Conservation (phyloP, 2,797 vertebrate genomes). For the Sorex maritimensis region DNA sequence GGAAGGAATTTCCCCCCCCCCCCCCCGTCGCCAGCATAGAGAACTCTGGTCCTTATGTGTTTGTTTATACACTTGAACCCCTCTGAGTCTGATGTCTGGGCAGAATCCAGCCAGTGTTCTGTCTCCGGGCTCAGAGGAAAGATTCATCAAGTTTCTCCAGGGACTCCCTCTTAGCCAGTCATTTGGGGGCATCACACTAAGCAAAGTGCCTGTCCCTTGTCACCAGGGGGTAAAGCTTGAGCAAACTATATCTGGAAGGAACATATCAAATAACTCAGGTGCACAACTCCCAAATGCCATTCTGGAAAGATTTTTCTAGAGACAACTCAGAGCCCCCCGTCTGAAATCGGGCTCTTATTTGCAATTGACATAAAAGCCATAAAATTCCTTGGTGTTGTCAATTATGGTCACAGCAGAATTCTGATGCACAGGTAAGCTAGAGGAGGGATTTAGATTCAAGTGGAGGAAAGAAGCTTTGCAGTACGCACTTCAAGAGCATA, state of each 20-base stretch:
- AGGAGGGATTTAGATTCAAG: conserved; percentile 28
- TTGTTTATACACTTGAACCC: conserved; percentile 55
- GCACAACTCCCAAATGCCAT: conserved; percentile 80
- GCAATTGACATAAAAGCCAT: conserved; percentile 91
- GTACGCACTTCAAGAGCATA: background rate
- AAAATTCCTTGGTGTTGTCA: conserved; percentile 85
- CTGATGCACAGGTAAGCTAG: conserved; percentile 69
- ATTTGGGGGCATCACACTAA: conserved; percentile 64
- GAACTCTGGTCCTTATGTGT: conserved; percentile 40
- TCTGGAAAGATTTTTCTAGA: conserved; percentile 76
- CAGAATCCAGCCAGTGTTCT: background rate
- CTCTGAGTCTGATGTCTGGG: conserved; percentile 44
- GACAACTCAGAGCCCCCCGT: conserved; percentile 67
- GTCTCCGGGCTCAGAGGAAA: conserved; percentile 19
- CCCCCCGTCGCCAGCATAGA: background rate
- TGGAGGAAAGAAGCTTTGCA: conserved; percentile 13
- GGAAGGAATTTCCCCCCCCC: background rate
- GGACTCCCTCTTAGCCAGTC: conserved; percentile 20
- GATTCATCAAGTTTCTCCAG: conserved; percentile 60
- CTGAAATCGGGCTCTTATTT: conserved; percentile 79
- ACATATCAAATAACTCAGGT: conserved; percentile 81
- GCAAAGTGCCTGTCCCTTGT: conserved; percentile 79
- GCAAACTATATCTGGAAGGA: conserved; percentile 66
- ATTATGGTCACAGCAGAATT: conserved; percentile 84
- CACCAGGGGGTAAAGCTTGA: conserved; percentile 51